Percentiles rank a stretch among this genome's conserved stretches.
Conservation (phyloP, 2,888 invertebrate genomes). For the Apodemia mormo region DNA sequence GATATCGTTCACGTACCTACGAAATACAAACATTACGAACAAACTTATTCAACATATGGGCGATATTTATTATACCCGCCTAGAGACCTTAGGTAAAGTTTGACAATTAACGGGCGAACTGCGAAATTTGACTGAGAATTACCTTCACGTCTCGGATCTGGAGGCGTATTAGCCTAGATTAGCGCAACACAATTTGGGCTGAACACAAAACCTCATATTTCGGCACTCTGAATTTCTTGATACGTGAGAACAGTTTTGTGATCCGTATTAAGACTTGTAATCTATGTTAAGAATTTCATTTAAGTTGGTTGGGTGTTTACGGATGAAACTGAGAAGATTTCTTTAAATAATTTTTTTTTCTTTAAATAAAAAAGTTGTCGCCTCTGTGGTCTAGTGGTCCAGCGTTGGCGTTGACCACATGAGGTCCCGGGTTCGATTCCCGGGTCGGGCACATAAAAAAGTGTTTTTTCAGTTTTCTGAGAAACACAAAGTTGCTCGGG, state of each 20-base stretch:
- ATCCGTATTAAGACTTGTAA: conserved; percentile 22
- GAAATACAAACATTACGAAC: conserved; percentile 42
- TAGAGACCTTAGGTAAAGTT: conserved; percentile 48
- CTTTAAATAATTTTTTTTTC: no score
- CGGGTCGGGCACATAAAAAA: no score
- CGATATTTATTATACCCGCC: conserved; percentile 44
- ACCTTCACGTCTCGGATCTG: conserved; percentile 43
- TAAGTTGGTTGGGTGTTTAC: not conserved
- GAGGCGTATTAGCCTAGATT: conserved; percentile 39
- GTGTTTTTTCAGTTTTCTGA: no score
- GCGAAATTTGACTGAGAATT: conserved; percentile 58
- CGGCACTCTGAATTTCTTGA: conserved; percentile 24
- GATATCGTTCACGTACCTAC: conserved; percentile 12
- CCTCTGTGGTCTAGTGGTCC: no score
- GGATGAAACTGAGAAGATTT: no score
- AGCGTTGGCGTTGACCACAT: no score
- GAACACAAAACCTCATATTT: conserved; percentile 36
- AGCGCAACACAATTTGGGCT: conserved; percentile 39
- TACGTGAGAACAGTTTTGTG: conserved; percentile 21
- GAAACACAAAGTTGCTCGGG: no score
- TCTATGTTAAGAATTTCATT: conserved; percentile 14
- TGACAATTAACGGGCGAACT: conserved; percentile 59
- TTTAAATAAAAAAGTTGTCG: no score
- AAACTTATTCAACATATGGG: conserved; percentile 44
- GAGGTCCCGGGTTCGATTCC: no score